These are phyloP conservation scores for Picathartes gymnocephalus DNA, from an alignment of 2,113 vertebrate genomes.

Conservation along the genomic window DNA sequence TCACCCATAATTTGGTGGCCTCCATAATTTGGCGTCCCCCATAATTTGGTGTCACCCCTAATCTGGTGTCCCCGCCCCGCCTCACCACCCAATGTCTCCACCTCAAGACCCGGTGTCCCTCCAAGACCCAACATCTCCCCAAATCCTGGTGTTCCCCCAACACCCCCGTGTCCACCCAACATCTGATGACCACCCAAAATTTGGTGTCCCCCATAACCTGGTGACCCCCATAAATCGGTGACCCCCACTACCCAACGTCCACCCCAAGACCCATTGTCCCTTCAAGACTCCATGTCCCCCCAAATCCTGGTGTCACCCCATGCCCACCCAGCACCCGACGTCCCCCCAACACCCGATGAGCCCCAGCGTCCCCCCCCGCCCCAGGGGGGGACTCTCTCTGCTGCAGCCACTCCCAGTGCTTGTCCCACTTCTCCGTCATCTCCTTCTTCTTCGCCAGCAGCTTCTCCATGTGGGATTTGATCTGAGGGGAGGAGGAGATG, in stretches of 20 bases:
- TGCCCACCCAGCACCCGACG: background rate
- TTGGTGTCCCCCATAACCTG: background rate
- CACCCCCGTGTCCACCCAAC: background rate
- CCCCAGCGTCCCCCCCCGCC: background rate
- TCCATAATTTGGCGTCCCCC: background rate
- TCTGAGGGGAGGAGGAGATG: constrained; percentile 50
- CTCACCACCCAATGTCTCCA: no score
- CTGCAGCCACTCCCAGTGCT: constrained; percentile 90
- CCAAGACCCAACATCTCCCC: no score
- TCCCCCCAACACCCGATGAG: no score
- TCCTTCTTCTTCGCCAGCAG: constrained; percentile 85
- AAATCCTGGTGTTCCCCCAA: no score
- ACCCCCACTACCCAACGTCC: accelerated
- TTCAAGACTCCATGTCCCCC: background rate
- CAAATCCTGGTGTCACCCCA: no score
- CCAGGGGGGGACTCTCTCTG: constrained; percentile 76
- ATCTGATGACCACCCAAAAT: background rate
- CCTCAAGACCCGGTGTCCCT: no score
- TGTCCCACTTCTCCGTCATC: constrained; percentile 90
- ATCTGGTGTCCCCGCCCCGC: no score
- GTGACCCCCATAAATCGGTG: background rate
- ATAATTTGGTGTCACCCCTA: accelerated
- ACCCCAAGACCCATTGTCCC: background rate
- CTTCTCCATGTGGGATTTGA: constrained; percentile 88
- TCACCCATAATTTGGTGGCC: accelerated